phyloP scores from a whole-genome alignment of 2,888 invertebrate genomes.

The Thecophora atra region DNA sequence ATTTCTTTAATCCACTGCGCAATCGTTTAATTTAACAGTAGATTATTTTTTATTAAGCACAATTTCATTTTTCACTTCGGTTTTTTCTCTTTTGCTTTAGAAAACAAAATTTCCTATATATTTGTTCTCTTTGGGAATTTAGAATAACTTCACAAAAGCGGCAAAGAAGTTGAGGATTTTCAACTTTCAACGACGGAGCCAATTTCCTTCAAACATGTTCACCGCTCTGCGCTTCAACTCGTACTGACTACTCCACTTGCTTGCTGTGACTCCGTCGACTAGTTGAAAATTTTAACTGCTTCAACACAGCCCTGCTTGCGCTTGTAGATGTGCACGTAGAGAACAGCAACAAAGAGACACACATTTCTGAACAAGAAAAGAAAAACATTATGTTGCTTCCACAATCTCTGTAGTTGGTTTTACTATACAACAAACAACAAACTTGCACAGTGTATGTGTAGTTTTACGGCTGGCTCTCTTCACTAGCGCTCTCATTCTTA shows the following conservation, averaged over 20 bases:
- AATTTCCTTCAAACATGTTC: slow-evolving; percentile 62
- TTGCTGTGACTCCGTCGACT: slow-evolving; percentile 63
- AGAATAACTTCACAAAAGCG: neutral
- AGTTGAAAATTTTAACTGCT: slow-evolving; percentile 54
- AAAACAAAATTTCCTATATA: slow-evolving; percentile 32
- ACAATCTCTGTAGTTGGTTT: slow-evolving; percentile 1
- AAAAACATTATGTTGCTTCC: slow-evolving; percentile 29
- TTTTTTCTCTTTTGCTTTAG: slow-evolving; percentile 41
- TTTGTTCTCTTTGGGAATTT: slow-evolving; percentile 30
- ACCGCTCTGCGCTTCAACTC: slow-evolving; percentile 66
- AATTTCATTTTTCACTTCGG: slow-evolving; percentile 39
- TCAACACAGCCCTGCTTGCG: slow-evolving; percentile 8
- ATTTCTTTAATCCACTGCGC: slow-evolving; percentile 14
- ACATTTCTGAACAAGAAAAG: slow-evolving; percentile 17
- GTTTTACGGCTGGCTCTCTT: slow-evolving; percentile 10
- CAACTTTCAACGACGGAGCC: slow-evolving; percentile 51
- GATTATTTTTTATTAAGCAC: slow-evolving; percentile 22
- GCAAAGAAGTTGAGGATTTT: neutral
- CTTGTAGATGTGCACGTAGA: slow-evolving; percentile 29
- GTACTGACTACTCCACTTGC: slow-evolving; percentile 64
- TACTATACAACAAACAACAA: slow-evolving; percentile 23
- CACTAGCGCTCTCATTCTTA: slow-evolving; percentile 13
- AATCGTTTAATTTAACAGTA: slow-evolving; percentile 39
- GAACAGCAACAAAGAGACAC: slow-evolving; percentile 5
- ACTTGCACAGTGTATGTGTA: slow-evolving; percentile 41